Conservation (phyloP, 2,888 invertebrate species). For the Byasa hedistus region DNA sequence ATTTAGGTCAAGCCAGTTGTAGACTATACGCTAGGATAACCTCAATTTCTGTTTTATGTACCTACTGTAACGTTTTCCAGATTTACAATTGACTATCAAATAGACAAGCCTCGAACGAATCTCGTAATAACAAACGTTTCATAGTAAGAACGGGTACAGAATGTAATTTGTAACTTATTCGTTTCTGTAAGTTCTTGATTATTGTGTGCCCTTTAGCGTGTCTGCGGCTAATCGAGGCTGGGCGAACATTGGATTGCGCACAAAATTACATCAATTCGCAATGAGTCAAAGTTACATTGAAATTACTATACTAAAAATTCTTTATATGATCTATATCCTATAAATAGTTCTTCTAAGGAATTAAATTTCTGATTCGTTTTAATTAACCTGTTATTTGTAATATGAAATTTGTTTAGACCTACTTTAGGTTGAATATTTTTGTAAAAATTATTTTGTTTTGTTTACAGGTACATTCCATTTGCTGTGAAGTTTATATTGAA, state of each 20-base stretch:
- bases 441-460: slow-evolving; percentile 4
- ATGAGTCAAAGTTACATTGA: slow-evolving; percentile 18
- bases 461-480: slow-evolving; percentile 34
- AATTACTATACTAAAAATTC: slow-evolving; percentile 6
- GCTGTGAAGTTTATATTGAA: slow-evolving; percentile 21
- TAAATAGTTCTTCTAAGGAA: background rate
- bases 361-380: slow-evolving; percentile 3
- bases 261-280: slow-evolving; percentile 15
- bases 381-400: background rate
- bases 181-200: slow-evolving; percentile 36
- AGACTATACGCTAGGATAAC: too few relatives aligned
- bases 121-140: background rate
- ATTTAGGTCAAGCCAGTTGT: too few relatives aligned
- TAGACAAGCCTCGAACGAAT: background rate
- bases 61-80: background rate
- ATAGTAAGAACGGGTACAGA: slow-evolving; percentile 35
- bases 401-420: background rate
- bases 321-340: background rate
- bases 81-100: slow-evolving; percentile 5
- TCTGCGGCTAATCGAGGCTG: slow-evolving; percentile 9
- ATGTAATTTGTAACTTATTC: slow-evolving; percentile 40
- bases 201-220: slow-evolving; percentile 38
- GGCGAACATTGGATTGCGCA: slow-evolving; percentile 12
- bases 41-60: too few relatives aligned
- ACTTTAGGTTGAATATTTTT: background rate